A percentile compares a stretch with the other conserved stretches of the same genome.
Conservation (phyloP, 2,888 invertebrate genomes). For the Phania funesta region DNA sequence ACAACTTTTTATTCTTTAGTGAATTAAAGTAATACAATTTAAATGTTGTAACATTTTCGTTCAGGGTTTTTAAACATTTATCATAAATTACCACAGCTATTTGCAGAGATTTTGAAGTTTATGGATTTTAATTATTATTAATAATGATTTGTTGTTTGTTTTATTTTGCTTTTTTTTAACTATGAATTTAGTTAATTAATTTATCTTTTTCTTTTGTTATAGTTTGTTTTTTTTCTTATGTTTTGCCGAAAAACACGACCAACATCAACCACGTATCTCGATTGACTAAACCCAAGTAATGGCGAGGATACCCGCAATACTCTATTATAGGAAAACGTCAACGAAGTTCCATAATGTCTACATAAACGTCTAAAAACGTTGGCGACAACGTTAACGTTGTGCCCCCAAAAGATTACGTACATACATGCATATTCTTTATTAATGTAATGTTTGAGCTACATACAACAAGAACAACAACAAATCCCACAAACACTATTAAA, state of each 20-base stretch:
- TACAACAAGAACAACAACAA: constrained; percentile 34
- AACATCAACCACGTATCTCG: constrained; percentile 80
- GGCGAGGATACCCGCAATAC: constrained; percentile 78
- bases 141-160: constrained; percentile 45
- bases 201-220: constrained; percentile 52
- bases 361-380: constrained; percentile 38
- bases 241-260: constrained; percentile 79
- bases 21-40: constrained; percentile 4
- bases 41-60: too few relatives aligned
- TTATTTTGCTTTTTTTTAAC: constrained; percentile 34
- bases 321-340: constrained; percentile 65
- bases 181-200: constrained; percentile 34
- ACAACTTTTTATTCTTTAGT: constrained; percentile 57
- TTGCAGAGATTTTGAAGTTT: too few relatives aligned
- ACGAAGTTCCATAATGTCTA: constrained; percentile 17
- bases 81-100: too few relatives aligned
- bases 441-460: constrained; percentile 57
- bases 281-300: constrained; percentile 80
- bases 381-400: constrained; percentile 41
- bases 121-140: not conserved
- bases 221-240: constrained; percentile 58
- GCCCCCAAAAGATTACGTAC: constrained; percentile 65
- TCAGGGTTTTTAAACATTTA: too few relatives aligned
- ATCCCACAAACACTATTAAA: constrained; percentile 23
- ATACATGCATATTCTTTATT: constrained; percentile 61